phyloP scores from a whole-genome alignment of 1,140 invertebrate species.

The Goniozus legneri region DNA sequence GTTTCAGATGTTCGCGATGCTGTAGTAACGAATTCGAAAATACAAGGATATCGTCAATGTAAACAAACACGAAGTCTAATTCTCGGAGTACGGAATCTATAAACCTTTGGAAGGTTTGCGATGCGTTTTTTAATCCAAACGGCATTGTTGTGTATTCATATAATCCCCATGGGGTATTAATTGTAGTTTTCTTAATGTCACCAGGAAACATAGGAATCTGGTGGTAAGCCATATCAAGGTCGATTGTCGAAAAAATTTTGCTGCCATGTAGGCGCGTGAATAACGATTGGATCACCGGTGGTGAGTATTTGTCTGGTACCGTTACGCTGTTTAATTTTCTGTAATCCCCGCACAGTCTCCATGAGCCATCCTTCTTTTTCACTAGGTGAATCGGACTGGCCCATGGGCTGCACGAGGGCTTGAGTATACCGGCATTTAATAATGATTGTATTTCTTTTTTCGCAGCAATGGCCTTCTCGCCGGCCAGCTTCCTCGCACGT shows the following conservation, averaged over 20 bases:
- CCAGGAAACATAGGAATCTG: slow-evolving; percentile 40
- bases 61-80: too few species aligned
- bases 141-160: too few species aligned
- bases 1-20: slow-evolving; percentile 9
- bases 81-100: slow-evolving; percentile 32
- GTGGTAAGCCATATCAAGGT: slow-evolving; percentile 51
- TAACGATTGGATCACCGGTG: slow-evolving; percentile 38
- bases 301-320: slow-evolving; percentile 44
- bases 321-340: slow-evolving; percentile 28
- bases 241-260: too few species aligned
- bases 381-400: slow-evolving; percentile 10
- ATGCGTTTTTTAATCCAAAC: slow-evolving; percentile 47
- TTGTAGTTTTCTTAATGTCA: slow-evolving; percentile 46
- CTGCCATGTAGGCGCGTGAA: slow-evolving; percentile 44
- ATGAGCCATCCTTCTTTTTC: slow-evolving; percentile 22
- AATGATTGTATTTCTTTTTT: background rate
- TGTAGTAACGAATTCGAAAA: slow-evolving; percentile 11
- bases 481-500: background rate
- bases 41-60: slow-evolving; percentile 23
- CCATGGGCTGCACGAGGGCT: slow-evolving; percentile 2
- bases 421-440: slow-evolving; percentile 3
- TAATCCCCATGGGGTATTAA: too few species aligned
- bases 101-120: slow-evolving; percentile 47
- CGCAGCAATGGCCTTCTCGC: too few species aligned
- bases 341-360: slow-evolving; percentile 28